Conservation (phyloP, 2,888 invertebrate genomes). For the Hecatera dysodea region DNA sequence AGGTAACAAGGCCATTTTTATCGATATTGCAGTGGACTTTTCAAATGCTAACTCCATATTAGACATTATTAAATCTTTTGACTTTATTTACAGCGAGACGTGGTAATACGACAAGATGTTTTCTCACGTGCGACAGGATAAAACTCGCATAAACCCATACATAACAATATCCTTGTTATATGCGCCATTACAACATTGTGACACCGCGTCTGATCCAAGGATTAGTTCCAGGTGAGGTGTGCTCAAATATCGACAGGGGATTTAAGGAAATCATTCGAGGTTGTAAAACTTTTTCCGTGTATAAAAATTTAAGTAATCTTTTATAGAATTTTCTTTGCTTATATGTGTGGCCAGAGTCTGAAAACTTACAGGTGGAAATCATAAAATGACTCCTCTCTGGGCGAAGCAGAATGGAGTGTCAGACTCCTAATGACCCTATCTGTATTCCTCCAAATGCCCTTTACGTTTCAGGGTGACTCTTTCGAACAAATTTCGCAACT, state of each 20-base stretch:
- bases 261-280: slow-evolving; percentile 34
- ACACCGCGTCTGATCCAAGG: slow-evolving; percentile 40
- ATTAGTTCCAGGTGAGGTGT: slow-evolving; percentile 66
- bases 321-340: neutral
- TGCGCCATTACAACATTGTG: slow-evolving; percentile 64
- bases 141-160: slow-evolving; percentile 43
- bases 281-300: slow-evolving; percentile 16
- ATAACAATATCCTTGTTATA: slow-evolving; percentile 61
- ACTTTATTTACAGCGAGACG: neutral
- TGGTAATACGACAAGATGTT: neutral
- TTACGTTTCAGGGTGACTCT: too few species aligned
- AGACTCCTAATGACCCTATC: too few species aligned
- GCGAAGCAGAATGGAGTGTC: too few species aligned
- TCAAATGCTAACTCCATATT: too few species aligned
- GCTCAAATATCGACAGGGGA: slow-evolving; percentile 62
- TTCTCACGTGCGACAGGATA: slow-evolving; percentile 18
- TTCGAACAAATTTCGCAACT: too few species aligned
- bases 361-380: too few species aligned
- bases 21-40: too few species aligned
- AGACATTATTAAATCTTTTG: neutral
- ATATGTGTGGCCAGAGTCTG: too few species aligned
- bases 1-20: too few species aligned
- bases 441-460: too few species aligned
- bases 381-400: too few species aligned
- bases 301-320: neutral